These are phyloP conservation scores for Drosophila borborema DNA, from an alignment of 2,888 invertebrate species.

Conservation along the genomic window DNA sequence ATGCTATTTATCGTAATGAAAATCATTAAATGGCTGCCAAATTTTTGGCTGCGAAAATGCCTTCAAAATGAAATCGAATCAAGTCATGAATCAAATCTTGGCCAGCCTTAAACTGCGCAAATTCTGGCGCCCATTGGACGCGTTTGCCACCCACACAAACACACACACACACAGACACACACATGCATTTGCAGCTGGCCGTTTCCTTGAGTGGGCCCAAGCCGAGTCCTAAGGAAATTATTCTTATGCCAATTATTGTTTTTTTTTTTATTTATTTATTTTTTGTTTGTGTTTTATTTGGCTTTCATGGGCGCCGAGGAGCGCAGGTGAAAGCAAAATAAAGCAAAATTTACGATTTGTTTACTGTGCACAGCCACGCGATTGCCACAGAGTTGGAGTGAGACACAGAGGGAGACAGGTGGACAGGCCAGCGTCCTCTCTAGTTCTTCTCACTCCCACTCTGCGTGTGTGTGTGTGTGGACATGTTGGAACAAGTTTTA, in stretches of 20 bases:
- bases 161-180: not conserved
- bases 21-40: slow-evolving; percentile 7
- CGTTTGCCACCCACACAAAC: slow-evolving; percentile 39
- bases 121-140: slow-evolving; percentile 68
- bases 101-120: slow-evolving; percentile 69
- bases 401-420: too few relatives aligned
- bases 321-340: slow-evolving; percentile 33
- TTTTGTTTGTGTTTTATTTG: slow-evolving; percentile 32
- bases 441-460: not conserved
- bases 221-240: slow-evolving; percentile 30
- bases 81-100: slow-evolving; percentile 67
- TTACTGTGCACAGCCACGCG: slow-evolving; percentile 60
- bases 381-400: slow-evolving; percentile 6
- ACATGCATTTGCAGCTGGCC: slow-evolving; percentile 9
- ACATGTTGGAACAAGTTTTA: slow-evolving; percentile 7
- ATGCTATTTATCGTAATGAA: not conserved
- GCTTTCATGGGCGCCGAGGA: slow-evolving; percentile 12
- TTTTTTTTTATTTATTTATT: slow-evolving; percentile 8
- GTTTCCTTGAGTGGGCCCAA: slow-evolving; percentile 49
- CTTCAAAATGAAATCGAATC: slow-evolving; percentile 45
- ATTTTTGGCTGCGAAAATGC: slow-evolving; percentile 3
- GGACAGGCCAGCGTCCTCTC: too few relatives aligned
- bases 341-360: slow-evolving; percentile 59
- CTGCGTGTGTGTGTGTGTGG: slow-evolving; percentile 11
- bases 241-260: slow-evolving; percentile 34